Percentiles rank a stretch among this genome's conserved stretches.
These are phyloP conservation scores for Arion vulgaris DNA, from an alignment of 1,140 invertebrate genomes.

Conservation along the genomic window DNA sequence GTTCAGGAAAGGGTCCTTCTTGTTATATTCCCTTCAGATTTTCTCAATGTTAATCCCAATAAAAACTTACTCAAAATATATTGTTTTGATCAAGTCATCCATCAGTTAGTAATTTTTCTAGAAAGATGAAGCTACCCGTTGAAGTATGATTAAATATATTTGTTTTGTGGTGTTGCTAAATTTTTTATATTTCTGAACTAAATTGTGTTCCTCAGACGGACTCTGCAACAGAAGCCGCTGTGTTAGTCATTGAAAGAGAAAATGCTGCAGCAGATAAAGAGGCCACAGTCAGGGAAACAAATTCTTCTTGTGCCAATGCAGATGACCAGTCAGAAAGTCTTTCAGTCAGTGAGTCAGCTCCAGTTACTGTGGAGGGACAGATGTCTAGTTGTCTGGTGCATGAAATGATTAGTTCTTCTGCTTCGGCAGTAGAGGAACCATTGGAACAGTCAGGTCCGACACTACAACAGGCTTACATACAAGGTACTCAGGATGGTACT, in stretches of 20 bases:
- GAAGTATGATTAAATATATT: too few relatives aligned
- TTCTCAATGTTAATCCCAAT: too few relatives aligned
- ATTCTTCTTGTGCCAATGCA: neutral
- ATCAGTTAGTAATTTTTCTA: too few relatives aligned
- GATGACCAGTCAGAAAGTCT: neutral
- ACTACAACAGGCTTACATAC: slow-evolving; percentile 20
- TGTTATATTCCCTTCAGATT: too few relatives aligned
- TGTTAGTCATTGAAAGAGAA: slow-evolving; percentile 7
- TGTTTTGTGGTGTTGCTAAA: too few relatives aligned
- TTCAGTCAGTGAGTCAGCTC: neutral
- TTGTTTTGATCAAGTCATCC: too few relatives aligned
- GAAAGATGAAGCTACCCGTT: too few relatives aligned
- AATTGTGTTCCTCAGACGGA: neutral
- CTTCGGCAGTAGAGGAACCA: neutral
- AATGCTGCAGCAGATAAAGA: neutral
- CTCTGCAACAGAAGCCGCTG: neutral
- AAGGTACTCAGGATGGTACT: slow-evolving; percentile 11
- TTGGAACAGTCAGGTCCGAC: neutral
- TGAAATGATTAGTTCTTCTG: slow-evolving; percentile 39
- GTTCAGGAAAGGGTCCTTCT: too few relatives aligned
- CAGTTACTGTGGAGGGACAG: slow-evolving; percentile 21
- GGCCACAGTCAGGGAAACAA: slow-evolving; percentile 8
- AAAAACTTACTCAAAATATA: too few relatives aligned
- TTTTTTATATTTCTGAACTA: neutral
- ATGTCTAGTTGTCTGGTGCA: slow-evolving; percentile 32